Percentiles rank a stretch among this genome's conserved stretches.
These are phyloP conservation scores for Notolepis coatsorum DNA, from an alignment of 2,797 vertebrate genomes.

Conservation along the genomic window DNA sequence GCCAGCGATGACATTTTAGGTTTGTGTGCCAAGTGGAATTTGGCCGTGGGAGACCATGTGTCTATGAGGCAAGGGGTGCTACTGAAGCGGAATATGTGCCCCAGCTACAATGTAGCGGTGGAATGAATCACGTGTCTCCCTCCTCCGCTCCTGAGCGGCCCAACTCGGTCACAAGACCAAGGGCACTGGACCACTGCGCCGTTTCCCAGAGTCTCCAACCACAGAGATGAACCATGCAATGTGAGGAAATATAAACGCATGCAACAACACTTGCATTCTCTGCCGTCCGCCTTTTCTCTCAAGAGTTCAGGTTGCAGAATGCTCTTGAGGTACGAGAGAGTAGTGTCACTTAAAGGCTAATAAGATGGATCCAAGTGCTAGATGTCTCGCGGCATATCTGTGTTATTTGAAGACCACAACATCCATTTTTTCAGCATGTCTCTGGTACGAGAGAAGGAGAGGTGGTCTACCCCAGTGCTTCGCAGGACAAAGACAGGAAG, in stretches of 20 bases:
- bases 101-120: constrained; percentile 40
- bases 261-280: neutral
- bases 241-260: no score
- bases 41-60: constrained; percentile 69
- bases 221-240: constrained; percentile 28
- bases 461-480: constrained; percentile 37
- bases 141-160: constrained; percentile 38
- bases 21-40: constrained; percentile 54
- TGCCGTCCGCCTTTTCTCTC: neutral
- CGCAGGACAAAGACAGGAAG: constrained; percentile 85
- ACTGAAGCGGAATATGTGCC: constrained; percentile 50
- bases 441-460: constrained; percentile 54
- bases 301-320: neutral
- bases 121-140: constrained; percentile 52
- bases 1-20: constrained; percentile 57
- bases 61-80: constrained; percentile 53
- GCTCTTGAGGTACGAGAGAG: neutral
- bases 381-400: no score
- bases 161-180: constrained; percentile 73
- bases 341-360: no score
- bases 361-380: no score
- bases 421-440: constrained; percentile 23
- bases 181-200: constrained; percentile 32
- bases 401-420: neutral
- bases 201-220: constrained; percentile 24